Evolutionary conservation across 2,888 invertebrate species (phyloP), one percentile per base, ranked within the genome.

Genomic region (Petrolisthes manimaculis): DNA sequence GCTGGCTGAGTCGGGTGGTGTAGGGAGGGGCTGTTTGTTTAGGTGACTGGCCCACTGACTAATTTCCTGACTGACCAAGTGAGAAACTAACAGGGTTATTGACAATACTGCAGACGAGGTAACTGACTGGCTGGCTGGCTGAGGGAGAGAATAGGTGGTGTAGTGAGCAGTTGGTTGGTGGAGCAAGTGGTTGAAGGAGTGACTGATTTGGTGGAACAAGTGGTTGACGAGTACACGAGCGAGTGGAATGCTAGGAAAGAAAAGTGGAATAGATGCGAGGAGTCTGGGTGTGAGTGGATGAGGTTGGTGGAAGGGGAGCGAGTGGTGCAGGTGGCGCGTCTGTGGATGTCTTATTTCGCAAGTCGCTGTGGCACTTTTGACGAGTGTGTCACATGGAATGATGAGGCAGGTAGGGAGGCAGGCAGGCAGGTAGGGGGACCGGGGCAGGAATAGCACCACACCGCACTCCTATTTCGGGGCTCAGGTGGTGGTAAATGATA

Each of bases 301-400:
- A 18, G 61, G 61, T 18, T 61, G 61, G 37, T 37, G 37, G 37
- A 37, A 61, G 71, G 71, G 14, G 71, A 71, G 71, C 12, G 6
- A 21, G 71, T 71, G 53, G 71, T 86, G 86, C 86, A 86, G 86
- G 86, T 86, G 86, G 80, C 80, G 80, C 80, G 21, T 21, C 51
- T 71, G 86, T 67, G 86, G 55, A 61, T 79, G 80, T 86, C 80
- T 86, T 80, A 80, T 71, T 86, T 86, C 80, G 80, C 86, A 71
- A 55, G 86, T 53, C 86, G 78, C 53, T 54, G 80, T 86, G 86
- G 86, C 86, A 86, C 86, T 86, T 86, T 86, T 86, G 86, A 86
- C 86, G 86, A 86, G 86, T 86, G 84, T 84, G 86, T 86, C 80
- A 80, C 86, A 80, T 86, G 86, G 86, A 86, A 80, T 86, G 80